Evolutionary conservation across 1,140 invertebrate species (phyloP).

Genomic region (Lasaia peninsularis): DNA sequence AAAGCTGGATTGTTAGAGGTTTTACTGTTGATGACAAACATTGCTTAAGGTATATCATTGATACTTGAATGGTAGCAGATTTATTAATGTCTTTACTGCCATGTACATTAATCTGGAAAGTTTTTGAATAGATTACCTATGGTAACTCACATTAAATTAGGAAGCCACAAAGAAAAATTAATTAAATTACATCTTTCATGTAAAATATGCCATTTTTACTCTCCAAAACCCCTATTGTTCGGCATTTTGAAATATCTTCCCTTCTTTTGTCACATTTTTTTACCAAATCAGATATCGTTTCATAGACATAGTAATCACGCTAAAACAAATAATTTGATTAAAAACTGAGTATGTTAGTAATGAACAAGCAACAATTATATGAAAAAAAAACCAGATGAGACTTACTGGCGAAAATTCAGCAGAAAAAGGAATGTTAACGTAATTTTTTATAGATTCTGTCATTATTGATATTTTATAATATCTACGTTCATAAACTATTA

Average conservation of each 20-base stretch:
- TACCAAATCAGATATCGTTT: constrained; percentile 30
- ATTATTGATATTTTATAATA: no score
- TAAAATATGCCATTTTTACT: constrained; percentile 47
- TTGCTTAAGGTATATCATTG: constrained; percentile 40
- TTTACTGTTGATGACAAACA: constrained; percentile 33
- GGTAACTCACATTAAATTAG: neutral
- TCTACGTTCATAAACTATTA: no score
- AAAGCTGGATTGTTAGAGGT: constrained; percentile 51
- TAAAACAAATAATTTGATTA: constrained; percentile 27
- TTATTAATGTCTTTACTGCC: constrained; percentile 10
- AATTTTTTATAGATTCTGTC: neutral
- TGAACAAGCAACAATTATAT: neutral
- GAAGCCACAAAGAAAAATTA: constrained; percentile 6
- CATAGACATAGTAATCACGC: constrained; percentile 43
- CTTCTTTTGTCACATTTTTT: constrained; percentile 28
- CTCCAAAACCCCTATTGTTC: constrained; percentile 50
- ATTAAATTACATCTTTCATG: constrained; percentile 43
- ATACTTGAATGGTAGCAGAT: constrained; percentile 31
- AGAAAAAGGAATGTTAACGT: neutral
- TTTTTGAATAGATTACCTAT: neutral
- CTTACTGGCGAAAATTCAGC: neutral
- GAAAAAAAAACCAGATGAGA: neutral
- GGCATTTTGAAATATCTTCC: constrained; percentile 37
- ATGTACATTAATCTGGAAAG: constrained; percentile 30
- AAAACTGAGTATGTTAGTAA: neutral